Evolutionary conservation across 2,113 vertebrate genomes (phyloP), one percentile per base, ranked within the genome.

Genomic region (Hemiprocne comata): DNA sequence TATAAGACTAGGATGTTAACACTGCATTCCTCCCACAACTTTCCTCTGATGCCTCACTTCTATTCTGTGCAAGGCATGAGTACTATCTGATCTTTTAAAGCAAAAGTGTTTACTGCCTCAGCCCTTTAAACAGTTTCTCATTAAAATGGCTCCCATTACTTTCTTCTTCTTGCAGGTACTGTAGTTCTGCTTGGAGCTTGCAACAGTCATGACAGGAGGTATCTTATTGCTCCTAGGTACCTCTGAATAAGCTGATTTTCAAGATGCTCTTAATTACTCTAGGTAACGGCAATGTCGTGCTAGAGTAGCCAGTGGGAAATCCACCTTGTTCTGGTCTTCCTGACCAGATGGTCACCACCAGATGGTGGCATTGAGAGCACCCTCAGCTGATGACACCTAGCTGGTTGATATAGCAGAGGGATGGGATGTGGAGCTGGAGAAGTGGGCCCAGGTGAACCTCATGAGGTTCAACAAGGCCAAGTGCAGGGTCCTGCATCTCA

Each of bases 1-100:
- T 44, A 16, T 57, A 58, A 74, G 46, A 92, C 46, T 20, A 33
- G 33, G 29, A 48, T 62, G 13, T 44, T 86, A 83, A 66, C 21
- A 60, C 10, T 50, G 44, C 48, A 74, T 21, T 69, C 48, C 23
- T 87, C 38, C 38, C 81, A 51, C 8, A 69, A 62, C 7, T 29
- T 84, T 75, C 42, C 31, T 74, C 69, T 74, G 48, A 29, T 72
- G 29, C 40, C 24, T 87, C 13, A 42, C 61, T 82, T 83, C 55
- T 73, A 67, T 73, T 92, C 42, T 58, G 21, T 55, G 40, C 26
- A 70, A 83, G 50, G 82, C 38, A 60, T 36, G 0, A 2, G 46
- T 76, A 58, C 65, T 84, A 69, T 67, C 67, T 88, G 83, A 75
- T 92, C 66, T 95, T 87, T 91, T 46, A 48, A 92, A 78, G 65